Base-by-base conservation (phyloP, 92 coral and sea anemone species). In the Epizoanthus rinbou region DNA sequence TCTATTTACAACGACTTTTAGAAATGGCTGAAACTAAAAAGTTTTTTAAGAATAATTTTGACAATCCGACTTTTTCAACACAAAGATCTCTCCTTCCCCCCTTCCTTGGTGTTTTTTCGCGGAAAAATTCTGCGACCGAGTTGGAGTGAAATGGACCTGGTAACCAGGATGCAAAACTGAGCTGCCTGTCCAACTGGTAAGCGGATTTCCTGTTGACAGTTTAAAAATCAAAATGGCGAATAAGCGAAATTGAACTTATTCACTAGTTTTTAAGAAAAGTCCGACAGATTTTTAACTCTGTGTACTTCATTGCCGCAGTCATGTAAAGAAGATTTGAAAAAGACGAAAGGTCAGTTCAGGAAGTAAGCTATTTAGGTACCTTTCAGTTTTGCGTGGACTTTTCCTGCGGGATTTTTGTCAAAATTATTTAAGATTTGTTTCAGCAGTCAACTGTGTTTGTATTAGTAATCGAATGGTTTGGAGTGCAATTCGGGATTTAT, bases 341-440 rank as follows among this genome's bases (percentile, higher is more conserved):
- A 64, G 69, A 64, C 69, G 69, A 64, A 64, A 64, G 69, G 69
- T 64, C 21, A 64, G 69, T 64, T 64, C 25, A 64, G 69, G 69
- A 64, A 64, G 69, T 37, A 64, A 64, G 69, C 25, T 64, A n/a
- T 64, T 58, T 25, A 64, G 69, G 69, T 64, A 64, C 69, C 24
- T 64, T 64, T 64, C 69, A 64, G 69, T 64, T 64, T 64, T 64
- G 69, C 69, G 69, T 64, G 69, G 69, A 64, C 24, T 64, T 64
- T n/a, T n/a, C n/a, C n/a, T n/a, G n/a, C n/a, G n/a, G n/a, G n/a
- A n/a, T n/a, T n/a, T n/a, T n/a, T n/a, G n/a, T n/a, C n/a, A n/a
- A n/a, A n/a, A n/a, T n/a, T n/a, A n/a, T n/a, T n/a, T n/a, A n/a
- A n/a, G n/a, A n/a, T n/a, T n/a, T n/a, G n/a, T n/a, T n/a, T n/a